Evolutionary conservation across 92 coral and sea anemone genomes (phyloP).

Genomic region (Phenganax stokvisi): DNA sequence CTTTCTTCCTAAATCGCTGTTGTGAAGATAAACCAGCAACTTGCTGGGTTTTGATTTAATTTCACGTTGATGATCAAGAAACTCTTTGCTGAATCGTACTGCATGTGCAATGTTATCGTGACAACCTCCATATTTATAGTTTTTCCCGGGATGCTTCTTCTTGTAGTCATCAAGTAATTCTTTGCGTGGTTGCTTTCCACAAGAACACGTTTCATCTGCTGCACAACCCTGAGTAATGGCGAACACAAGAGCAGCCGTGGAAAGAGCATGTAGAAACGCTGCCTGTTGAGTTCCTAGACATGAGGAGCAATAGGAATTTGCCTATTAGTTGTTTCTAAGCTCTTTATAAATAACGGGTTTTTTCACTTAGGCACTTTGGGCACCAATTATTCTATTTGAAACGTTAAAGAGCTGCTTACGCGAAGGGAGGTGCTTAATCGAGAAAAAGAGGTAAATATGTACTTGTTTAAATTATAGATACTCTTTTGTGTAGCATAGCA

Average conservation of each 20-base stretch:
- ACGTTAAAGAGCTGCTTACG: too few species aligned
- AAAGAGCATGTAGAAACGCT: constrained; percentile 65
- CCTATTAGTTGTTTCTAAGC: too few species aligned
- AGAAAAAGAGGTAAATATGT: too few species aligned
- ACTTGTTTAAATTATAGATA: too few species aligned
- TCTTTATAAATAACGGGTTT: too few species aligned
- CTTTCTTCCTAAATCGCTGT: constrained; percentile 73
- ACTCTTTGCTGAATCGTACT: constrained; percentile 58
- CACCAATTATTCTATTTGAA: too few species aligned
- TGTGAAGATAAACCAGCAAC: constrained; percentile 74
- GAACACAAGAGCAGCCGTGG: constrained; percentile 80
- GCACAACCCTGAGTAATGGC: constrained; percentile 90
- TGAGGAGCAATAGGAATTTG: not conserved
- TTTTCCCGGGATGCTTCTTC: constrained; percentile 30
- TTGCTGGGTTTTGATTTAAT: constrained; percentile 37
- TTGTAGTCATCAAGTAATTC: constrained; percentile 3
- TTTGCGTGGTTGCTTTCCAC: constrained; percentile 68
- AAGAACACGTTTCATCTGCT: constrained; percentile 58
- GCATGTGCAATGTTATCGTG: constrained; percentile 83
- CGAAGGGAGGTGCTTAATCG: too few species aligned
- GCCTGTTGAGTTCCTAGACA: constrained; percentile 85
- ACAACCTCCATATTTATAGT: constrained; percentile 80
- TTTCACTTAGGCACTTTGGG: too few species aligned
- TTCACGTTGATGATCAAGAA: constrained; percentile 56
- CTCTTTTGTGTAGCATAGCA: too few species aligned